Evolutionary conservation across 2,888 invertebrate genomes (phyloP), one percentile per base, ranked within the genome.

Genomic region (Incurvaria masculella): DNA sequence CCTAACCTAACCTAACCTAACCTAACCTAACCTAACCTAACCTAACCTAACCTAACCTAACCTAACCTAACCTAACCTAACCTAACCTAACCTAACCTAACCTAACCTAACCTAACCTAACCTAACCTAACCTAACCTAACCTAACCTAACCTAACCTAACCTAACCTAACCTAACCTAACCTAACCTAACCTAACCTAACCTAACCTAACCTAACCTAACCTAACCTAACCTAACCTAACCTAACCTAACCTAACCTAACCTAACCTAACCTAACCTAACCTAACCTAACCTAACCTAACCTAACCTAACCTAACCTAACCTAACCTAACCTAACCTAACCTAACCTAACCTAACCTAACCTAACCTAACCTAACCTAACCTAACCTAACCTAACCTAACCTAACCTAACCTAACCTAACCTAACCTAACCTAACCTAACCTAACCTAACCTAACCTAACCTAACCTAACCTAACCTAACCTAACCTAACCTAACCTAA

Each of bases 191-290:
- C 48, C 51, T 51, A 51, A 48, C 51, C 51, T 51, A 51, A 51
- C 48, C 51, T 50, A 47, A 48, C 47, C 50, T 49, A 49, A 49
- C 46, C 48, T 48, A 51, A 51, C 51, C 48, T 51, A 51, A 53
- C n/a, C n/a, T n/a, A 52, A 49, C 51, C 50, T 49, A 51, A 53
- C 51, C 51, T 51, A 51, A 51, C 52, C 50, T 52, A 52, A 51
- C 50, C 50, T 51, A 52, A 51, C 51, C 51, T 53, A 53, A 51
- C 51, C 51, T 45, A 33, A 45, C 27, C 33, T 33, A 27, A 45
- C 21, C 38, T 33, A 33, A 33, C 27, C 27, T 45, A 42, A 42
- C 41, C 42, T 42, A 41, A 41, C 41, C 46, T 46, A 42, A 42
- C 42, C 26, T 26, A 46, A 41, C 41, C 42, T 42, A 46, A 42